phyloP scores from a whole-genome alignment of 2,888 invertebrate species.

The Trissolcus japonicus region DNA sequence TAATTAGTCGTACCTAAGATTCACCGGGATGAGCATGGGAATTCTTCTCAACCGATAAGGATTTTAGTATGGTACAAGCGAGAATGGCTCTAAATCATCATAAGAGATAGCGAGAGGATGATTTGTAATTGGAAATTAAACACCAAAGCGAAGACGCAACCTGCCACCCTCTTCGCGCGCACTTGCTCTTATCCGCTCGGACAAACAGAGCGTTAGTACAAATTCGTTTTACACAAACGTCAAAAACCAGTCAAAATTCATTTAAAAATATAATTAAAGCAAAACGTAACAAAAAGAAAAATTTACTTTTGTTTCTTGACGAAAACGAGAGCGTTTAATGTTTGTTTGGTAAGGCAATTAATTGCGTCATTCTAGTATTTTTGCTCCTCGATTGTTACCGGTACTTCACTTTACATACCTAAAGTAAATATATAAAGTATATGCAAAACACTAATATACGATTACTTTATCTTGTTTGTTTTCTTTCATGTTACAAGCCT shows the following conservation, averaged over 20 bases:
- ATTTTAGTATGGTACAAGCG: neutral
- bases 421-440: conserved; percentile 76
- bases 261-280: conserved; percentile 17
- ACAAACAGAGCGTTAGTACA: conserved; percentile 21
- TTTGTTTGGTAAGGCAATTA: conserved; percentile 72
- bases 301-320: neutral
- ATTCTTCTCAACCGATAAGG: too few relatives aligned
- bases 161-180: conserved; percentile 66
- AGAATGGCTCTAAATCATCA: neutral
- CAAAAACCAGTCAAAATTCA: neutral
- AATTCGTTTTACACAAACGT: neutral
- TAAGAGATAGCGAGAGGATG: conserved; percentile 21
- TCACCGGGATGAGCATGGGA: conserved; percentile 25
- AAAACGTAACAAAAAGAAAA: conserved; percentile 29
- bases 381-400: conserved; percentile 40
- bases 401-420: conserved; percentile 71
- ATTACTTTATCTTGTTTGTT: conserved; percentile 67
- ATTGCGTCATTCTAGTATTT: conserved; percentile 58
- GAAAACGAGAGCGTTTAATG: conserved; percentile 23
- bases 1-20: conserved; percentile 55
- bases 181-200: conserved; percentile 24
- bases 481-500: conserved; percentile 76
- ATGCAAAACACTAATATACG: conserved; percentile 77
- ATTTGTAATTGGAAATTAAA: neutral
- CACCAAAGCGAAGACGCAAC: conserved; percentile 46